A percentile compares a stretch with the other conserved stretches of the same genome.
phyloP scores from a whole-genome alignment of 2,113 vertebrate species.

The Serilophus lunatus region DNA sequence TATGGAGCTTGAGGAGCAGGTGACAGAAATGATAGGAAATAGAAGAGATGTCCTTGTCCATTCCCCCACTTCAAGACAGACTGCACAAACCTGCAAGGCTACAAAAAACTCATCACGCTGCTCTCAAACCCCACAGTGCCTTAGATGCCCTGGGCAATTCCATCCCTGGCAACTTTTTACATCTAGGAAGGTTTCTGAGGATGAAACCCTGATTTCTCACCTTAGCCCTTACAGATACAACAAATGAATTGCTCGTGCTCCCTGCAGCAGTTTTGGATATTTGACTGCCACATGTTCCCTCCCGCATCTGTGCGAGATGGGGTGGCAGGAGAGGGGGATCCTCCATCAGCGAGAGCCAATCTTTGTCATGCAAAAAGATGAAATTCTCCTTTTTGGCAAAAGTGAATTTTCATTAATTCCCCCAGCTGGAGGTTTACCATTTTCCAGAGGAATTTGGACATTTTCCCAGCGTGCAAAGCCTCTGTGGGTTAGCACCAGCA shows the following conservation, averaged over 20 bases:
- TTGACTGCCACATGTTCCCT: neutral
- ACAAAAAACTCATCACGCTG: neutral
- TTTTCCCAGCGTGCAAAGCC: conserved; percentile 51
- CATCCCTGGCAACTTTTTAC: neutral
- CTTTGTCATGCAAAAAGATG: conserved; percentile 8
- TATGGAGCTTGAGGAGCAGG: neutral
- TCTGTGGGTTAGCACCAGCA: conserved; percentile 58
- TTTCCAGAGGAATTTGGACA: conserved; percentile 65
- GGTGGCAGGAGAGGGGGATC: neutral
- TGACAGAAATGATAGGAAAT: neutral
- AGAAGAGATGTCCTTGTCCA: neutral
- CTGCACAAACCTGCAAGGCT: neutral
- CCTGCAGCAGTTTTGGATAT: neutral
- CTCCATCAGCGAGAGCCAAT: neutral
- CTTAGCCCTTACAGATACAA: neutral
- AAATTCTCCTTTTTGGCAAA: conserved; percentile 50
- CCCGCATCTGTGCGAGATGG: accelerated
- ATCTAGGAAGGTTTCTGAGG: neutral
- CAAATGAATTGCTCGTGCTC: neutral
- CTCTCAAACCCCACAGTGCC: neutral
- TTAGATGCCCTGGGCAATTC: neutral
- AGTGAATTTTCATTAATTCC: conserved; percentile 60
- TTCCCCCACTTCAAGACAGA: accelerated
- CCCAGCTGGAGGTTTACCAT: conserved; percentile 47
- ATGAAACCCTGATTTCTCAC: neutral